Evolutionary conservation across 2,888 invertebrate species (phyloP).

Genomic region (Agriopis aurantiaria): DNA sequence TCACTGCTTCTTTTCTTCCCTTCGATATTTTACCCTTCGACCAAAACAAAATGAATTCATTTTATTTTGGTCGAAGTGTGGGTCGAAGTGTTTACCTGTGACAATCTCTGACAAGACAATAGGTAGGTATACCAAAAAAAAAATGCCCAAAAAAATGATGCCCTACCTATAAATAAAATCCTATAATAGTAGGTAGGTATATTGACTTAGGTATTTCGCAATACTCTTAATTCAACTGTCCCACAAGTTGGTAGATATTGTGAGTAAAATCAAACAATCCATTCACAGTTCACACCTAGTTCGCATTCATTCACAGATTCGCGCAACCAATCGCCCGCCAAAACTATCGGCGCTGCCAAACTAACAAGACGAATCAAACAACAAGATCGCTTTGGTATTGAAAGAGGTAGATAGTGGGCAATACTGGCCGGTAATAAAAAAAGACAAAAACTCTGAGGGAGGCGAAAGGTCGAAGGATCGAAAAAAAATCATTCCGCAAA

Average conservation of each 20-base stretch:
- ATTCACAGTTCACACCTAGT: conserved; percentile 51
- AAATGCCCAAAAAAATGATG: too few relatives aligned
- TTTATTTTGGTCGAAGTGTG: too few relatives aligned
- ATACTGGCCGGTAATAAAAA: conserved; percentile 1
- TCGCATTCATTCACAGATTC: conserved; percentile 59
- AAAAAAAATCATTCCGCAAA: conserved; percentile 78
- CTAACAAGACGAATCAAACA: conserved; percentile 64
- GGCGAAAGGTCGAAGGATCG: conserved; percentile 58
- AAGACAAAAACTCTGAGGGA: conserved; percentile 62
- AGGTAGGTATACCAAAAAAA: too few relatives aligned
- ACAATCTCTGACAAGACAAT: too few relatives aligned
- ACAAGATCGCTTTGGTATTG: conserved; percentile 64
- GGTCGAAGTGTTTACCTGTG: too few relatives aligned
- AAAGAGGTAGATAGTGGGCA: not conserved
- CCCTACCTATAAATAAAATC: too few relatives aligned
- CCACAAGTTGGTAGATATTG: conserved; percentile 5
- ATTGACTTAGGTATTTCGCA: too few relatives aligned
- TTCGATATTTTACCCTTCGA: too few relatives aligned
- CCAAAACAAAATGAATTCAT: too few relatives aligned
- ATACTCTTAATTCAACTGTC: too few relatives aligned
- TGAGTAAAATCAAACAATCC: conserved; percentile 55
- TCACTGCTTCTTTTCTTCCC: too few relatives aligned
- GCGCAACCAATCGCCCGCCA: conserved; percentile 54
- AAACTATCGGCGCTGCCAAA: conserved; percentile 72
- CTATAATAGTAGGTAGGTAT: too few relatives aligned